Percentiles rank a stretch among this genome's conserved stretches.
Conservation (phyloP, 2,797 vertebrate species). For the Lithobates sylvaticus region DNA sequence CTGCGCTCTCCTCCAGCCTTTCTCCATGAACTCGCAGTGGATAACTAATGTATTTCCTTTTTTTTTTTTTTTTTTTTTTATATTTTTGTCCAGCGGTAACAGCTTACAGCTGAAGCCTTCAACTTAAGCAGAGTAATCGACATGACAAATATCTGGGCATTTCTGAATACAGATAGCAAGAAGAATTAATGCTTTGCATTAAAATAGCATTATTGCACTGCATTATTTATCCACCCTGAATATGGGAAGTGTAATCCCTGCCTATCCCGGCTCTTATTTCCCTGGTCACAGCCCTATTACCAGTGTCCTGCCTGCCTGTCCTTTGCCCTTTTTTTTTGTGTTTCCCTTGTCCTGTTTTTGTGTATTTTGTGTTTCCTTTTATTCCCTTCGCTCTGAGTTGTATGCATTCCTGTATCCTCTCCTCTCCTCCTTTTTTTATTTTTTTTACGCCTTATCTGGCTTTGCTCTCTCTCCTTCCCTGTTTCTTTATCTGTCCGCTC, state of each 20-base stretch:
- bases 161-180: not conserved
- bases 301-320: not conserved
- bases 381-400: not conserved
- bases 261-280: not conserved
- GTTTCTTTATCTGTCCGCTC: slow-evolving; percentile 42
- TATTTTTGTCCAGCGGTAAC: too few species aligned
- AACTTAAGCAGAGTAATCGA: not conserved
- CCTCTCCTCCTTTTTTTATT: not conserved
- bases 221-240: too few species aligned
- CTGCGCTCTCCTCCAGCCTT: too few species aligned
- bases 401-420: slow-evolving; percentile 12
- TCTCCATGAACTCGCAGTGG: too few species aligned
- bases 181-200: not conserved
- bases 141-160: not conserved
- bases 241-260: not conserved
- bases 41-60: too few species aligned
- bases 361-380: not conserved
- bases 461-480: slow-evolving; percentile 18
- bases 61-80: too few species aligned
- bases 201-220: not conserved
- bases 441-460: slow-evolving; percentile 17
- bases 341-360: not conserved
- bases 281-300: not conserved
- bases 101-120: too few species aligned
- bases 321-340: not conserved